phyloP scores from a whole-genome alignment of 2,797 vertebrate genomes.

The Enteromius paludinosus region DNA sequence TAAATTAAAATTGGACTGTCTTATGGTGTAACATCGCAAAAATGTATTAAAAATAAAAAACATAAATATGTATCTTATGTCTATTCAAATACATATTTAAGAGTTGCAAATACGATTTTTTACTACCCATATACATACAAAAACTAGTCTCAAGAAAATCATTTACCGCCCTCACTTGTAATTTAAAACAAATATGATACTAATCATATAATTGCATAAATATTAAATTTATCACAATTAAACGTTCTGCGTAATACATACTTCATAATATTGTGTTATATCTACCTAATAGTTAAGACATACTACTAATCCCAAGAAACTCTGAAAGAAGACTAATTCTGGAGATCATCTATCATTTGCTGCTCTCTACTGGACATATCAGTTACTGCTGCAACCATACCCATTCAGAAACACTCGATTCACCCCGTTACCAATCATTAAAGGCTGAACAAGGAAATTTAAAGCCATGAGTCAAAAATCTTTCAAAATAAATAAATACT shows the following conservation, averaged over 20 bases:
- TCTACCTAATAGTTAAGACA: neutral
- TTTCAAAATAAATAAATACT: constrained; percentile 6
- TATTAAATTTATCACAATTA: neutral
- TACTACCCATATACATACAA: no score
- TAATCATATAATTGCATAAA: no score
- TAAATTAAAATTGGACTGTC: no score
- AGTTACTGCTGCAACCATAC: neutral
- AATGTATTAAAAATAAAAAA: no score
- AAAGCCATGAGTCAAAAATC: neutral
- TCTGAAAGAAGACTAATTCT: neutral
- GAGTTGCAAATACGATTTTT: no score
- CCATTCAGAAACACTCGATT: neutral
- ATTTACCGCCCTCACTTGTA: no score
- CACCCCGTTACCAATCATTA: neutral
- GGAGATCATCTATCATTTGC: constrained; percentile 49
- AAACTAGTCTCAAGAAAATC: no score
- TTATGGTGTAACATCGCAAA: no score
- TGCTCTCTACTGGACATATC: constrained; percentile 55
- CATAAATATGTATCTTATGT: no score
- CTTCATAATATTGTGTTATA: neutral
- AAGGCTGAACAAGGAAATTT: neutral
- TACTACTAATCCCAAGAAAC: neutral
- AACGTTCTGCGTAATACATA: neutral
- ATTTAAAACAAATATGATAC: no score
- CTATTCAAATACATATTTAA: no score